Percentiles rank a stretch among this genome's conserved stretches.
These are phyloP conservation scores for Bambusicola thoracicus DNA, from an alignment of 2,113 vertebrate species.

Conservation along the genomic window DNA sequence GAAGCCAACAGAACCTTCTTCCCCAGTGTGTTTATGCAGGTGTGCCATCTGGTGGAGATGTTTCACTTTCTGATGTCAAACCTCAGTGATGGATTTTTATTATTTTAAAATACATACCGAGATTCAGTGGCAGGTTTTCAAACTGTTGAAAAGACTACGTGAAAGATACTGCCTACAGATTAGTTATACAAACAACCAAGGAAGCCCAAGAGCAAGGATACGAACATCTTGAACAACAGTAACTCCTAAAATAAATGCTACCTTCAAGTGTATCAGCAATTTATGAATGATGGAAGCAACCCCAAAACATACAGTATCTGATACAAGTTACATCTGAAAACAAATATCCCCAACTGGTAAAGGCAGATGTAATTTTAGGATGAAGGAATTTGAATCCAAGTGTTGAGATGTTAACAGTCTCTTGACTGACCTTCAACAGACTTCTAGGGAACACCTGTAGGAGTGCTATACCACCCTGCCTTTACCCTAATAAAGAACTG, in stretches of 20 bases:
- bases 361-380: accelerated
- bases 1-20: not conserved
- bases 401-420: not conserved
- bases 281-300: not conserved
- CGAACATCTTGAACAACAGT: not conserved
- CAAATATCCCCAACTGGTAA: not conserved
- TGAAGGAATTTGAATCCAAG: not conserved
- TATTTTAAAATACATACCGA: not conserved
- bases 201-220: not conserved
- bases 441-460: not conserved
- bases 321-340: not conserved
- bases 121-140: not conserved
- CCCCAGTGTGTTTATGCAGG: conserved; percentile 33
- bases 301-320: not conserved
- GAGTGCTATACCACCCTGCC: not conserved
- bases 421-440: not conserved
- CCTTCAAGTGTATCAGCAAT: not conserved
- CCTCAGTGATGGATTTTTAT: not conserved
- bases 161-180: not conserved
- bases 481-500: not conserved
- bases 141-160: not conserved
- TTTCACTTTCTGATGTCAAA: not conserved
- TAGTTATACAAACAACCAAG: not conserved
- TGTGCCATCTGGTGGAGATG: conserved; percentile 67
- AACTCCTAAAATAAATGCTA: not conserved